Evolutionary conservation across 2,113 vertebrate genomes (phyloP).

Genomic region (Eretmodus cyanostictus): DNA sequence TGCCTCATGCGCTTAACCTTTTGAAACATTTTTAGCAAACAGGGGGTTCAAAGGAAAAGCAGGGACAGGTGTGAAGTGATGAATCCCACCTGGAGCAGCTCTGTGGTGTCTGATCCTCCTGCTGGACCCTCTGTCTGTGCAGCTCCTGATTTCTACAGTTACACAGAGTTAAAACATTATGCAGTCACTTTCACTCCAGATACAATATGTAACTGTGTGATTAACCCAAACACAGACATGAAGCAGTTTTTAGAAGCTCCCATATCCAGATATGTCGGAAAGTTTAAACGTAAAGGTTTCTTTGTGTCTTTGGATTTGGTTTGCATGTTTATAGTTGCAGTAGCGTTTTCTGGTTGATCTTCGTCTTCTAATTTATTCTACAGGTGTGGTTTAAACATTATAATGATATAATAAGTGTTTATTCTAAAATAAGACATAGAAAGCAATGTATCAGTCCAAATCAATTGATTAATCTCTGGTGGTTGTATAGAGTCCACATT

Average conservation of each 20-base stretch:
- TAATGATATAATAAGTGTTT: background rate
- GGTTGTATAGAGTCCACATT: background rate
- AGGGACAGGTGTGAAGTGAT: background rate
- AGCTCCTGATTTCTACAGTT: conserved; percentile 70
- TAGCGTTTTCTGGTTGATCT: background rate
- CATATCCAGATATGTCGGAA: background rate
- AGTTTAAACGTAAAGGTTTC: background rate
- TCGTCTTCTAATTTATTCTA: background rate
- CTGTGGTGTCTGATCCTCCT: conserved; percentile 62
- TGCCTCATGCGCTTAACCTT: background rate
- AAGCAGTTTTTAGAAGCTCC: background rate
- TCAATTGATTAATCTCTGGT: background rate
- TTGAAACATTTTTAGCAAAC: background rate
- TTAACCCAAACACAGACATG: background rate
- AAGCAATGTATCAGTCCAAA: background rate
- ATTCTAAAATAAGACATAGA: background rate
- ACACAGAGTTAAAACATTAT: background rate
- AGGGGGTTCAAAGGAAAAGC: background rate
- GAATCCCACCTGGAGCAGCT: conserved; percentile 77
- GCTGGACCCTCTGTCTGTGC: conserved; percentile 54
- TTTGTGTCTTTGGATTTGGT: background rate
- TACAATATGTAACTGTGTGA: background rate
- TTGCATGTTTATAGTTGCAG: background rate
- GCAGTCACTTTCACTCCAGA: background rate
- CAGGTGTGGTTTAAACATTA: background rate